phyloP scores from a whole-genome alignment of 2,888 invertebrate genomes.

The Leptinotarsa rubiginosa region DNA sequence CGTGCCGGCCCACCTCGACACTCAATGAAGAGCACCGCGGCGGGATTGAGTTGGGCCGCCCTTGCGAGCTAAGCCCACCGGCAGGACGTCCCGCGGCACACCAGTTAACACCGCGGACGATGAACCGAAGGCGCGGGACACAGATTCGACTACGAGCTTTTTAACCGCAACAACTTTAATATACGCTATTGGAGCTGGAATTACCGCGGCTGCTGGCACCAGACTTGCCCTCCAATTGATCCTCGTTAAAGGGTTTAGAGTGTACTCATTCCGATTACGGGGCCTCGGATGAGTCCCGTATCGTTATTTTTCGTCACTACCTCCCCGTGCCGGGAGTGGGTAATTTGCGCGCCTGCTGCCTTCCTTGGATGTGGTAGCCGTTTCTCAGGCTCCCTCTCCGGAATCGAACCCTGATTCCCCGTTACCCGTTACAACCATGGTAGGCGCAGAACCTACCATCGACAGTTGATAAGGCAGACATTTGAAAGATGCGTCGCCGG shows the following conservation, averaged over 20 bases:
- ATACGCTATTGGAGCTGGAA: conserved; percentile 58
- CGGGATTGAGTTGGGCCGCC: conserved; percentile 59
- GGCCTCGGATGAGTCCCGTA: conserved; percentile 68
- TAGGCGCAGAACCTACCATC: conserved; percentile 76
- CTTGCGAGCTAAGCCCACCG: conserved; percentile 31
- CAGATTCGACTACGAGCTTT: conserved; percentile 63
- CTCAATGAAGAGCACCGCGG: conserved; percentile 64
- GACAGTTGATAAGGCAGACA: conserved; percentile 78
- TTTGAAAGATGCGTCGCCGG: conserved; percentile 74
- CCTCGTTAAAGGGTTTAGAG: conserved; percentile 45
- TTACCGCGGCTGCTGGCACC: conserved; percentile 37
- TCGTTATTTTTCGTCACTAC: conserved; percentile 77
- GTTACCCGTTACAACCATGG: conserved; percentile 78
- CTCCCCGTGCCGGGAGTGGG: conserved; percentile 66
- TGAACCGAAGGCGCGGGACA: conserved; percentile 63
- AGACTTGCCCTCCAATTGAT: conserved; percentile 28
- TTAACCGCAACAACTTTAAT: conserved; percentile 78
- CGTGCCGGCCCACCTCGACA: conserved; percentile 68
- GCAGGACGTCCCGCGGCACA: conserved; percentile 23
- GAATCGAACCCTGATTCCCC: conserved; percentile 76
- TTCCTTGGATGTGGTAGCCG: conserved; percentile 64
- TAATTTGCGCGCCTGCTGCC: conserved; percentile 79
- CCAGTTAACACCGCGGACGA: conserved; percentile 44
- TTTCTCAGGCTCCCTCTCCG: conserved; percentile 44
- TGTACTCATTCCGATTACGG: conserved; percentile 39